Percentiles rank a stretch among this genome's conserved stretches.
phyloP scores from a whole-genome alignment of 2,797 vertebrate species.

The Hoplostethus mediterraneus region DNA sequence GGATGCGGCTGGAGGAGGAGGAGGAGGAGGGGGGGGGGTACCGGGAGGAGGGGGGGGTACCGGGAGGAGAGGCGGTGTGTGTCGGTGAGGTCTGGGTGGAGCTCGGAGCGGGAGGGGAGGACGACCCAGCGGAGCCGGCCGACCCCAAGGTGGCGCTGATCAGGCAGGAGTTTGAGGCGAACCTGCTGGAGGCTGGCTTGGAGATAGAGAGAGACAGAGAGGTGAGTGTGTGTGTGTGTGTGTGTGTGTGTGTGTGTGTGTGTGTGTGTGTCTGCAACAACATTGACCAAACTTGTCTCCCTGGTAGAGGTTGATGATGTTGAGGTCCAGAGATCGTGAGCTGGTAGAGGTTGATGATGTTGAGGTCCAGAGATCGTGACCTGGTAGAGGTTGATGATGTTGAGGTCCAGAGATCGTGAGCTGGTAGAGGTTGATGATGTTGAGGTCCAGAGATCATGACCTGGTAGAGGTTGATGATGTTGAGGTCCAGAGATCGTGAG shows the following conservation, averaged over 20 bases:
- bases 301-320: too few species aligned
- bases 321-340: too few species aligned
- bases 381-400: too few species aligned
- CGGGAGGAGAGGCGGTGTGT: conserved; percentile 52
- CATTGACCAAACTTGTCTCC: too few species aligned
- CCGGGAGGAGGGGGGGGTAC: conserved; percentile 48
- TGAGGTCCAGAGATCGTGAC: too few species aligned
- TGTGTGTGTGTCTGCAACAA: conserved; percentile 1
- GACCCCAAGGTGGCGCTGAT: conserved; percentile 90
- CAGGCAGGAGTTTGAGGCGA: conserved; percentile 92
- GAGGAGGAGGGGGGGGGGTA: conserved; percentile 35
- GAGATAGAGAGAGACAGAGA: conserved; percentile 95
- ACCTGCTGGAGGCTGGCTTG: conserved; percentile 90
- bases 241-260: neutral
- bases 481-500: too few species aligned
- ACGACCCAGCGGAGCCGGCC: conserved; percentile 80
- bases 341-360: too few species aligned
- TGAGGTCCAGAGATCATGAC: too few species aligned
- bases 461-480: too few species aligned
- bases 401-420: too few species aligned
- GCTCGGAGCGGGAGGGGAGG: conserved; percentile 72
- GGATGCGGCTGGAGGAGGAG: conserved; percentile 48
- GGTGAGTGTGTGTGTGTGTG: conserved; percentile 79
- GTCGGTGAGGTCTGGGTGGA: conserved; percentile 71
- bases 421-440: too few species aligned